These are phyloP conservation scores for Chesias legatella DNA, from an alignment of 2,888 invertebrate species.

Conservation along the genomic window DNA sequence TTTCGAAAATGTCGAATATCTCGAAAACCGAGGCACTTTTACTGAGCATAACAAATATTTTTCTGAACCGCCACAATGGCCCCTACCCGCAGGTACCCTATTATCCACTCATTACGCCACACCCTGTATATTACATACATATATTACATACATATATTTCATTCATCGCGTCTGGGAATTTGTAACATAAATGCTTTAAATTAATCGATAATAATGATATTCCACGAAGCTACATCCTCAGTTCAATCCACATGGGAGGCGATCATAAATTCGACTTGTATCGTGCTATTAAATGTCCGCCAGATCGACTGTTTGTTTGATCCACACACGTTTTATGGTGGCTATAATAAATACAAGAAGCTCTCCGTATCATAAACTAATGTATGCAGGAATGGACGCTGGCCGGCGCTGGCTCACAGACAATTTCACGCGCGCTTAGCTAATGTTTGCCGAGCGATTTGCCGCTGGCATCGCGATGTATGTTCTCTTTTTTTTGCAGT, in stretches of 20 bases:
- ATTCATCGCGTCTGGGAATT: no score
- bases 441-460: slow-evolving; percentile 72
- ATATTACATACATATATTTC: no score
- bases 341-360: slow-evolving; percentile 42
- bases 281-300: slow-evolving; percentile 27
- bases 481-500: slow-evolving; percentile 41
- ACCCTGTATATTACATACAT: no score
- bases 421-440: slow-evolving; percentile 71
- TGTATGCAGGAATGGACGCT: slow-evolving; percentile 50
- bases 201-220: slow-evolving; percentile 15
- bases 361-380: slow-evolving; percentile 44
- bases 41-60: no score
- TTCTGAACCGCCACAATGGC: no score
- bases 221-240: slow-evolving; percentile 14
- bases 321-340: slow-evolving; percentile 32
- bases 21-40: no score
- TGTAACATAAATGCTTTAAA: slow-evolving; percentile 3
- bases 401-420: slow-evolving; percentile 47
- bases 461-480: slow-evolving; percentile 50
- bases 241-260: slow-evolving; percentile 27
- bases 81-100: no score
- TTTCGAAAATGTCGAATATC: no score
- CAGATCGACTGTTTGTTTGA: slow-evolving; percentile 32
- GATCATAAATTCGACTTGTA: slow-evolving; percentile 28
- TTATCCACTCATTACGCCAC: no score